Conservation (phyloP, 2,888 invertebrate species). For the Lamellibrachia columna region DNA sequence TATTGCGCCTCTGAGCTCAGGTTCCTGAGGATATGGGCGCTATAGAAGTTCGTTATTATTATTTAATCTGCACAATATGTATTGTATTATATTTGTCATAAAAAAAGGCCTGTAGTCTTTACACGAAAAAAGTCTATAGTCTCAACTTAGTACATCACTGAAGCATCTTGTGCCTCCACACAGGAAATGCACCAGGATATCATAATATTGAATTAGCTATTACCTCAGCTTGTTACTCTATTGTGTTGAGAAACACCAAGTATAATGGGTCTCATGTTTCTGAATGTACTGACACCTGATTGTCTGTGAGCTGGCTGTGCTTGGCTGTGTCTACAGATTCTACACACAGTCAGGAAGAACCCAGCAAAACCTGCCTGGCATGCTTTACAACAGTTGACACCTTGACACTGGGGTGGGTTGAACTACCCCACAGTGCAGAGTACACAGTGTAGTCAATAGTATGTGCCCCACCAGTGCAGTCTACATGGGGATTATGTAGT, state of each 20-base stretch:
- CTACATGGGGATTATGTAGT: neutral
- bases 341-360: neutral
- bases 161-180: neutral
- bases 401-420: neutral
- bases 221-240: neutral
- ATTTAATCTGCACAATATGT: too few species aligned
- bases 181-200: neutral
- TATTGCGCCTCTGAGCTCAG: too few species aligned
- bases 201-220: neutral
- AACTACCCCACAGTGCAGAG: neutral
- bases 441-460: neutral
- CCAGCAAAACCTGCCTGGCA: neutral
- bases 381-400: neutral
- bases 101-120: neutral
- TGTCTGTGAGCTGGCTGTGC: neutral
- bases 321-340: neutral
- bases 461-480: neutral
- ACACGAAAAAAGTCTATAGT: neutral
- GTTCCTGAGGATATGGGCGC: too few species aligned
- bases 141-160: neutral
- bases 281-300: neutral
- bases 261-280: neutral
- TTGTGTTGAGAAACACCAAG: neutral
- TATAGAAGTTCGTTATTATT: too few species aligned
- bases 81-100: neutral